These are phyloP conservation scores for Andrena bicolor DNA, from an alignment of 2,888 invertebrate genomes.

Conservation along the genomic window DNA sequence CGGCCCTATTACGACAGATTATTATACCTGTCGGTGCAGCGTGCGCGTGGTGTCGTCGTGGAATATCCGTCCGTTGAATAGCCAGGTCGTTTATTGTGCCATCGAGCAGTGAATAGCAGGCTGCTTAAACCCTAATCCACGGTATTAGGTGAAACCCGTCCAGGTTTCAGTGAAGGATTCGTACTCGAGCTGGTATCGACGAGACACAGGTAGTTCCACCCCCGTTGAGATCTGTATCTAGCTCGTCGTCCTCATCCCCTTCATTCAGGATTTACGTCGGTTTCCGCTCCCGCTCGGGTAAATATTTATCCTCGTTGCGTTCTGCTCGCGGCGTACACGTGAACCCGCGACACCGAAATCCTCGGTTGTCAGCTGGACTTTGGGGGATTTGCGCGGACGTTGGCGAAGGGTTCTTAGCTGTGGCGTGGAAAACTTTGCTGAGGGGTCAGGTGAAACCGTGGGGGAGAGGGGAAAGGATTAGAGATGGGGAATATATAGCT, in stretches of 20 bases:
- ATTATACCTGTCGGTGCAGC: conserved; percentile 63
- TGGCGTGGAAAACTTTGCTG: not conserved
- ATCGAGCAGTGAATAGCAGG: conserved; percentile 65
- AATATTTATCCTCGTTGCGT: conserved; percentile 79
- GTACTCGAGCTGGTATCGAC: conserved; percentile 48
- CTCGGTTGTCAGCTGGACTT: not conserved
- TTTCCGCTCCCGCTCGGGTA: conserved; percentile 70
- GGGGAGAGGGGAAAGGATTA: not conserved
- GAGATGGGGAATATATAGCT: not conserved
- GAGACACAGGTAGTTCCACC: conserved; percentile 64
- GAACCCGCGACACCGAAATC: conserved; percentile 45
- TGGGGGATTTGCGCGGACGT: conserved; percentile 39
- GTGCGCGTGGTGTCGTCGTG: conserved; percentile 47
- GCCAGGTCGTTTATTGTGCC: conserved; percentile 72
- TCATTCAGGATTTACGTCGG: conserved; percentile 60
- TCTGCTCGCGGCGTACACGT: conserved; percentile 50
- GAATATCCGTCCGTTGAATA: conserved; percentile 59
- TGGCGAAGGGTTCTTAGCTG: not conserved
- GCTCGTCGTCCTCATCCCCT: conserved; percentile 57
- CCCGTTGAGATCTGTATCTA: conserved; percentile 73
- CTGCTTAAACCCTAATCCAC: conserved; percentile 80
- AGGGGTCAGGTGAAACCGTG: conserved; percentile 25
- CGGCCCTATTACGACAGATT: conserved; percentile 70
- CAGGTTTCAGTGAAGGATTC: conserved; percentile 75
- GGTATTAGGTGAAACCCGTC: conserved; percentile 81